A percentile compares a stretch with the other conserved stretches of the same genome.
Evolutionary conservation across 2,797 vertebrate genomes (phyloP).

Genomic region (Myotis myotis): DNA sequence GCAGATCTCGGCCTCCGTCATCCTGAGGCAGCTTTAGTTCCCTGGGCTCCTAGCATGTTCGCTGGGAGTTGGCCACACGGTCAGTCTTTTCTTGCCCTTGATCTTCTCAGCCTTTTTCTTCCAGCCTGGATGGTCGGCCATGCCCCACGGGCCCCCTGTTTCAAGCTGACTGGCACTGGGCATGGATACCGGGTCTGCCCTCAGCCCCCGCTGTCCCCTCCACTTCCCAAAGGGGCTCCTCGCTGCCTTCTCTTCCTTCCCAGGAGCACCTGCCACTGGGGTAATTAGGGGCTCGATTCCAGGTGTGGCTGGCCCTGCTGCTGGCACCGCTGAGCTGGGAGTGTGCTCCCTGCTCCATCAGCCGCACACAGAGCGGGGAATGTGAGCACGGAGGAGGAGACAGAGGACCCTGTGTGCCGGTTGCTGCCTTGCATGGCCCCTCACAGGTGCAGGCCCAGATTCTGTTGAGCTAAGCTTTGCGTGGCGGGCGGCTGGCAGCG

Average conservation of each 20-base stretch:
- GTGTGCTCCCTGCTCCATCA: not conserved
- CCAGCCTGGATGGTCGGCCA: not conserved
- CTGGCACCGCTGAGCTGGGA: not conserved
- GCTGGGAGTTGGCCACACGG: fast-evolving
- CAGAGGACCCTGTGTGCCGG: not conserved
- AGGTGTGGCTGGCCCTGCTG: not conserved
- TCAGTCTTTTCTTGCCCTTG: not conserved
- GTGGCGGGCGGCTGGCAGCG: conserved; percentile 82
- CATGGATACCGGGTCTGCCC: fast-evolving
- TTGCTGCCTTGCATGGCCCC: conserved; percentile 28
- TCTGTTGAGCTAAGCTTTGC: conserved; percentile 79
- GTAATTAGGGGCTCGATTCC: conserved; percentile 43
- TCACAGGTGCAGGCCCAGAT: conserved; percentile 83
- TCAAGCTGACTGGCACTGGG: not conserved
- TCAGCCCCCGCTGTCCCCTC: not conserved
- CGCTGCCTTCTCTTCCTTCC: not conserved
- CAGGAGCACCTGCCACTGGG: not conserved
- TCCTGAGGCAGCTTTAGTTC: not conserved
- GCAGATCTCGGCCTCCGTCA: not conserved
- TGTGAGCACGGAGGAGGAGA: not conserved
- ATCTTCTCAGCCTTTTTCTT: not conserved
- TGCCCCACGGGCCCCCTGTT: not conserved
- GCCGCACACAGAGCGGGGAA: not conserved
- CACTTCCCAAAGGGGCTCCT: not conserved
- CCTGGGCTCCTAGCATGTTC: fast-evolving